Evolutionary conservation across 1,140 invertebrate genomes (phyloP).

Genomic region (Anoplolepis gracilipes): DNA sequence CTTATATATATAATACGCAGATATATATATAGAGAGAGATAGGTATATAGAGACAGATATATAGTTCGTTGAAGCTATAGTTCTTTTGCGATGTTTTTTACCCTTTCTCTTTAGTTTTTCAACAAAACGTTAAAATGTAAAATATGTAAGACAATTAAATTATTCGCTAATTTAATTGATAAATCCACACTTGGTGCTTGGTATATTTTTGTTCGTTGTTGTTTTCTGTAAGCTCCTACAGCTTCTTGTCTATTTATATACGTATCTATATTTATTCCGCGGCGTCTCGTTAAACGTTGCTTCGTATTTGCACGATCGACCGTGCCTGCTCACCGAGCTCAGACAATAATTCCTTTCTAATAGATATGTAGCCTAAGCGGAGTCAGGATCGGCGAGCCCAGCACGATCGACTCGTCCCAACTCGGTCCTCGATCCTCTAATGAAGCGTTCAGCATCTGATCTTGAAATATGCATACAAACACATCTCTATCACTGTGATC

Average conservation of each 20-base stretch:
- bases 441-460: constrained; percentile 13
- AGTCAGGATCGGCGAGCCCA: constrained; percentile 37
- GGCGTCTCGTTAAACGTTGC: not conserved
- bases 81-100: constrained; percentile 45
- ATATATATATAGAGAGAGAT: constrained; percentile 63
- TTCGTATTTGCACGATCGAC: constrained; percentile 36
- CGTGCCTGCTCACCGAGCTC: constrained; percentile 39
- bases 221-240: constrained; percentile 67
- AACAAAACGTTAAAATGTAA: constrained; percentile 12
- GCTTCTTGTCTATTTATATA: constrained; percentile 57
- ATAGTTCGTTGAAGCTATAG: constrained; percentile 71
- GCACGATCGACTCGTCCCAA: constrained; percentile 24
- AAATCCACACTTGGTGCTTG: constrained; percentile 73
- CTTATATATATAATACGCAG: constrained; percentile 67
- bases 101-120: constrained; percentile 25
- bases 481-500: constrained; percentile 1
- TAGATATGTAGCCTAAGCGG: constrained; percentile 55
- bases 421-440: constrained; percentile 28
- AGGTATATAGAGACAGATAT: constrained; percentile 67
- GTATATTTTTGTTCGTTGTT: constrained; percentile 68
- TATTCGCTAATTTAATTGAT: constrained; percentile 49
- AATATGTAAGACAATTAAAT: constrained; percentile 63
- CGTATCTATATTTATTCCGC: constrained; percentile 51
- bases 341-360: constrained; percentile 42
- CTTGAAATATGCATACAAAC: constrained; percentile 14